A percentile compares a stretch with the other conserved stretches of the same genome.
Evolutionary conservation across 1,140 invertebrate genomes (phyloP).

Genomic region (Mamestra configurata): DNA sequence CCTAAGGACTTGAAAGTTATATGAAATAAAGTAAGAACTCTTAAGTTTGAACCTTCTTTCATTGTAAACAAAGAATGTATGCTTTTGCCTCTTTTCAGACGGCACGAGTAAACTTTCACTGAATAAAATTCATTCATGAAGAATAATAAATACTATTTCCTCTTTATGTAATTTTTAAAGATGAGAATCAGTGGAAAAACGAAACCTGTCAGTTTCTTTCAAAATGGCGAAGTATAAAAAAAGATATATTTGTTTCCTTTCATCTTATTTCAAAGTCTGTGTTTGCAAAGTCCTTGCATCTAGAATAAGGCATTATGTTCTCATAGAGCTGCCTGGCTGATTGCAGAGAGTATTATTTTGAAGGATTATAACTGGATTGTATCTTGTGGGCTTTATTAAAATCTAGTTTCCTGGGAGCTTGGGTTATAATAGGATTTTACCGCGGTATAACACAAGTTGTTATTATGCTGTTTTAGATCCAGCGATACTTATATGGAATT

Average conservation of each 20-base stretch:
- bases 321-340: background rate
- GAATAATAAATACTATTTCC: too few species aligned
- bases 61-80: too few species aligned
- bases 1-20: too few species aligned
- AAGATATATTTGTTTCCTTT: background rate
- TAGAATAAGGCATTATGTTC: background rate
- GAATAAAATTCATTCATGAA: too few species aligned
- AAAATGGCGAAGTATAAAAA: too few species aligned
- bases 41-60: too few species aligned
- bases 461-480: background rate
- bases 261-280: conserved; percentile 41
- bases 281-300: background rate
- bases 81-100: too few species aligned
- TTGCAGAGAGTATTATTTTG: background rate
- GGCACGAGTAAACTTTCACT: too few species aligned
- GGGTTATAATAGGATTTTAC: conserved; percentile 6
- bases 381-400: conserved; percentile 9
- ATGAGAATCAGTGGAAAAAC: too few species aligned
- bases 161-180: too few species aligned
- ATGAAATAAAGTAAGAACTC: too few species aligned
- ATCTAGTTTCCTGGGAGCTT: background rate
- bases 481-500: background rate
- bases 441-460: background rate
- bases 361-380: conserved; percentile 1
- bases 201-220: too few species aligned